Base-by-base conservation (phyloP, 1,140 invertebrate species). In the Harlomillsia oculata region DNA sequence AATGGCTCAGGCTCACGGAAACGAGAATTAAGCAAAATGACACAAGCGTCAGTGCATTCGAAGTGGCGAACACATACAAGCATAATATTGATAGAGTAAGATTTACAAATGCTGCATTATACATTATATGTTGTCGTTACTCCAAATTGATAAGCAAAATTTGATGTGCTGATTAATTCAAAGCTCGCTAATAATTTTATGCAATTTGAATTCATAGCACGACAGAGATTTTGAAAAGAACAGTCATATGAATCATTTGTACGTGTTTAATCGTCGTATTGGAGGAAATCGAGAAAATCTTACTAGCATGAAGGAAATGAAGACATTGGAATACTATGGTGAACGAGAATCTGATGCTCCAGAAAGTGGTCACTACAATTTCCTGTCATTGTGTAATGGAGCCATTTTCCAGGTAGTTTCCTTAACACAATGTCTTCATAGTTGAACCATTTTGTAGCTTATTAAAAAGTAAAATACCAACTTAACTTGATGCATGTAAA, bases 311-410 rank as follows among this genome's bases (percentile, higher is more conserved):
- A 3, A 50, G 20, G 40, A 52, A 21, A 11, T 26, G 1, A 28
- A 57, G 40, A 28, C 51, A 6, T 25, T 53, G 18, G 34, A 58
- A 23, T 51, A 52, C 25, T 16, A 37, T 3, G n/a, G 26, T 5
- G 54, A 51, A 0, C 13, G 30, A 5, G 21, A 39, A 9, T 40
- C 32, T 20, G 25, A 59, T 1, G 29, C 23, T 23, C 18, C 34
- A 8, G 61, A 63, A 43, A 40, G 30, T 39, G 57, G 57, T 14
- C 56, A 60, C 40, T 57, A 60, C 29, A 56, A 52, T 20, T 65
- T 49, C 44, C 21, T 65, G 3, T 44, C 54, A n/a, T 37, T 65
- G 3, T 65, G 60, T 30, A 65, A 65, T 34, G 60, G 60, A 21
- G 41, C 53, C 29, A 45, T 32, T 30, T 57, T 57, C 28, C 52